Conservation (phyloP, 2,797 vertebrate species). For the Bothrops alternatus region DNA sequence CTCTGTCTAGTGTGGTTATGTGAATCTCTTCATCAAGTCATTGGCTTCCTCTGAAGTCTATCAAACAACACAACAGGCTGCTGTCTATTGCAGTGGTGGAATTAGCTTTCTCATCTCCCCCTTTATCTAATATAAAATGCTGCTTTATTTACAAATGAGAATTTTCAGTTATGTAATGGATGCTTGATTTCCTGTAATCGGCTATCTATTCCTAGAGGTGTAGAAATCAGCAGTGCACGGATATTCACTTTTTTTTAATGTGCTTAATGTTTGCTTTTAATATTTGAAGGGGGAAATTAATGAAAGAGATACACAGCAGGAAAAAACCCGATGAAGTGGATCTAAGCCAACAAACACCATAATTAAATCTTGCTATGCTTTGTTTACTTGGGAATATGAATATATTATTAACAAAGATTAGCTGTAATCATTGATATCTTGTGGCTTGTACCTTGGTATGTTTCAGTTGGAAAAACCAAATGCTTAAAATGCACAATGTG, state of each 20-base stretch:
- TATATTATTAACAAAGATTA: slow-evolving; percentile 59
- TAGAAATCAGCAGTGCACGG: slow-evolving; percentile 11
- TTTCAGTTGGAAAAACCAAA: slow-evolving; percentile 34
- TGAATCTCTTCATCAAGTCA: neutral
- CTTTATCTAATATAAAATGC: neutral
- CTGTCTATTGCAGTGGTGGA: neutral
- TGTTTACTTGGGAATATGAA: slow-evolving; percentile 59
- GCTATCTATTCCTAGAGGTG: slow-evolving; percentile 4
- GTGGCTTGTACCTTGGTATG: slow-evolving; percentile 18
- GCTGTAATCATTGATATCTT: slow-evolving; percentile 34
- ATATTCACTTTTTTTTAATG: slow-evolving; percentile 28
- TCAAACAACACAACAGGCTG: neutral
- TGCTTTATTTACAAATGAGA: slow-evolving; percentile 2
- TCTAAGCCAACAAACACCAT: slow-evolving; percentile 35
- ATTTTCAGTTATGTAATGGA: slow-evolving; percentile 16
- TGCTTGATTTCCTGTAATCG: slow-evolving; percentile 19
- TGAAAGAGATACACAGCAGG: slow-evolving; percentile 36
- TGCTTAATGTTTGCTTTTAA: slow-evolving; percentile 46
- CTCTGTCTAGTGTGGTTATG: neutral
- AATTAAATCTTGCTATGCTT: slow-evolving; percentile 51
- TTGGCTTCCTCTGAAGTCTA: neutral
- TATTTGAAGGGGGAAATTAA: slow-evolving; percentile 39
- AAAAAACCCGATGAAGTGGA: slow-evolving; percentile 6
- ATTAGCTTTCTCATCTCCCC: too few relatives aligned
- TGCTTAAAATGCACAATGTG: slow-evolving; percentile 32